phyloP scores from a whole-genome alignment of 30 jellyfish, hydroid and myxozoan species.

The Hydractinia echinata region DNA sequence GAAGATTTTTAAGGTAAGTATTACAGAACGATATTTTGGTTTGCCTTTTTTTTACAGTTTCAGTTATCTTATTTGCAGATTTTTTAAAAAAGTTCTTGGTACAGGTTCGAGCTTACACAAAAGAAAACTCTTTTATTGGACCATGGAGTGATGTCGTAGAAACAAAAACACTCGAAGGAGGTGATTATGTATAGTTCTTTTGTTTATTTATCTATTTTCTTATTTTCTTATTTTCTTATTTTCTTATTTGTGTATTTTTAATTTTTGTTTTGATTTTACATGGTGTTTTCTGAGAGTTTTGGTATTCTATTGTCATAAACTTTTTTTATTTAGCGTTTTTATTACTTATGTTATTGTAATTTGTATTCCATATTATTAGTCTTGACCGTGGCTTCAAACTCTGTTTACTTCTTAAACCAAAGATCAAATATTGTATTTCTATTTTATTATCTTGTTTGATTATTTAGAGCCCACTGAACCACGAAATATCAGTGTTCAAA shows the following conservation, averaged over 20 bases:
- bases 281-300: no score
- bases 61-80: background rate
- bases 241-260: background rate
- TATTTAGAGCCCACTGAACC: slow-evolving; percentile 43
- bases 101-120: slow-evolving; percentile 13
- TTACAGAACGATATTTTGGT: background rate
- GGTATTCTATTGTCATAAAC: no score
- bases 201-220: background rate
- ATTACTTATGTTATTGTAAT: no score
- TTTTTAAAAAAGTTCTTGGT: background rate
- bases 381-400: no score
- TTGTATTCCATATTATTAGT: no score
- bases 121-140: background rate
- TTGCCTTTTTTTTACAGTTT: background rate
- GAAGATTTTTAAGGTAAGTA: background rate
- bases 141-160: slow-evolving; percentile 4
- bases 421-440: no score
- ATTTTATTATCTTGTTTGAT: background rate
- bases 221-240: no score
- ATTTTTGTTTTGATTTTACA: background rate
- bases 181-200: background rate
- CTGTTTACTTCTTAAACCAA: no score
- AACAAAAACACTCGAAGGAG: slow-evolving; percentile 7
- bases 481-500: slow-evolving; percentile 1
- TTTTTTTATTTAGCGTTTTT: no score